Evolutionary conservation across 2,888 invertebrate genomes (phyloP), one percentile per base, ranked within the genome.

Genomic region (Drosophila subsilvestris): DNA sequence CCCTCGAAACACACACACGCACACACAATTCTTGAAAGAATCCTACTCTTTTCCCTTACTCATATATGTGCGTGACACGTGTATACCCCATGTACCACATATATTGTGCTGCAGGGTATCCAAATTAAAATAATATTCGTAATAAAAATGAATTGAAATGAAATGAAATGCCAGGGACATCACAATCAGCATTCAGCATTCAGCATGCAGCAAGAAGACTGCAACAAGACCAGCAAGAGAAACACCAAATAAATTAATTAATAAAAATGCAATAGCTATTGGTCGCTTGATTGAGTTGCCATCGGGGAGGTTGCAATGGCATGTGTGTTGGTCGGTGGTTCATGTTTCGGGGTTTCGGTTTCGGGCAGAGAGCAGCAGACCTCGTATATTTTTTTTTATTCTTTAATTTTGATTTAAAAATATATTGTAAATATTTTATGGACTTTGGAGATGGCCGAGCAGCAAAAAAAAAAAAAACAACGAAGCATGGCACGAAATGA

Each of bases 321-420:
- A 5, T 25, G 9, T 3, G 48, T 14, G 7, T 1, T 7, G 37
- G 14, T 37, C 7, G 7, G 37, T 7, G 37, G 37, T 7, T 7
- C 14, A 14, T 14, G 37, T 32, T 32, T 32, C 12, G 32, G 32
- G 37, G 5, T 14, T 37, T 37, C 14, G 37, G 37, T 6, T 14
- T 37, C 37, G 37, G 29, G 18, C 22, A 22, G 22, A 22, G 22
- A 37, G 42, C 37, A 60, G 17, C 3, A 29, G 27, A 42, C 18
- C 43, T 42, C 8, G 8, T 44, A 14, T 37, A 25, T n/a, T 50
- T 51, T 54, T 42, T 62, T 58, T 45, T 75, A 66, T 83, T 86
- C 78, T 84, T 86, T 86, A 88, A 84, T 88, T 88, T 78, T 66
- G 68, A 87, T 81, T 88, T 79, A 14, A 69, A 79, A 85, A 83